Evolutionary conservation across 2,888 invertebrate species (phyloP), one percentile per base, ranked within the genome.

Genomic region (Drosophila antonietae): DNA sequence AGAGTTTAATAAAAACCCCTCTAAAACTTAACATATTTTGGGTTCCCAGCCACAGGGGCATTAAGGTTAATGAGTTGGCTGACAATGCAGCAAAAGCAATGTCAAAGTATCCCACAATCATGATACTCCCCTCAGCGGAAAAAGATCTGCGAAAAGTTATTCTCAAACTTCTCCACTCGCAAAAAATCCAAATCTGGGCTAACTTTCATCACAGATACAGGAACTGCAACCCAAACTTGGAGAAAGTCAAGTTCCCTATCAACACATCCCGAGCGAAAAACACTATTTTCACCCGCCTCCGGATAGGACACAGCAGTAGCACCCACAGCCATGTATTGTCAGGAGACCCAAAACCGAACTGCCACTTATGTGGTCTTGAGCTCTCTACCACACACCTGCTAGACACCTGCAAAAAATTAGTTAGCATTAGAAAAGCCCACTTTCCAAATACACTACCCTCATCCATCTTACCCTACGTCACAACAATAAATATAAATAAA

Each of bases 301-400:
- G 41, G 41, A 41, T 41, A n/a, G 41, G 41, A 41, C 39, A n/a
- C 41, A 41, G 41, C 57, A 51, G 49, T 33, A 28, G 20, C 64
- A 64, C 51, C 39, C 56, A 57, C 57, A 64, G 57, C 56, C 57
- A 64, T 44, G 23, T 62, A 23, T n/a, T 62, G 44, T 62, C 62
- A 28, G 62, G 55, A 46, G 46, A 55, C 44, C 53, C 41, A 51
- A 51, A 35, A 37, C 62, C 53, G 23, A 55, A 62, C 47, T 55
- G 55, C 55, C 62, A 53, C n/a, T 37, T 62, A 37, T 62, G 62
- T 62, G 55, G 55, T 52, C 41, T 52, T 47, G 46, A 55, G 14
- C 53, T 62, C 37, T 55, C 43, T 31, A 41, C 35, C 60, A 18
- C 51, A 49, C 51, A 60, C 49, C 49, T 62, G 18, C 35, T 47